Evolutionary conservation across 2,797 vertebrate species (phyloP).

Genomic region (Microcaecilia unicolor): DNA sequence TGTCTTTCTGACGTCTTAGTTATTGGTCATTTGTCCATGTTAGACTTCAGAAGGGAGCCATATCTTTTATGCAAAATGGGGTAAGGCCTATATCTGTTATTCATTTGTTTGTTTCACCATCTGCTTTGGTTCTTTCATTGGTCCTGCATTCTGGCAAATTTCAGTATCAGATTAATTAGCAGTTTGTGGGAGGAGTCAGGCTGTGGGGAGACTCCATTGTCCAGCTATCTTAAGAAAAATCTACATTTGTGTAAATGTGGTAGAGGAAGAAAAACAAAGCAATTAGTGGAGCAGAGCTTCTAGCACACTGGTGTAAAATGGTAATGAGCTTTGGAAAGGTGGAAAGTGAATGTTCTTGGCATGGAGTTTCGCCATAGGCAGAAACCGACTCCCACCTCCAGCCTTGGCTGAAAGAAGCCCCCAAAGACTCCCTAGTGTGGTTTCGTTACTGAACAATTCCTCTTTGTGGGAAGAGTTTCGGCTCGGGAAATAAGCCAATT

Average conservation of each 20-base stretch:
- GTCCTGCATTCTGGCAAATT: conserved; percentile 20
- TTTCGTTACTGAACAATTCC: conserved; percentile 53
- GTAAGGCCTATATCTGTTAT: too few relatives aligned
- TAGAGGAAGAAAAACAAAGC: conserved; percentile 27
- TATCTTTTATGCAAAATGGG: too few relatives aligned
- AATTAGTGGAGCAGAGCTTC: conserved; percentile 35
- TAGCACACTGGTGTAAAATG: conserved; percentile 43
- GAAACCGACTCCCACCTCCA: too few relatives aligned
- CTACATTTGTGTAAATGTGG: conserved; percentile 42
- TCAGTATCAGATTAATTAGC: conserved; percentile 32
- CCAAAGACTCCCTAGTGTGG: conserved; percentile 24
- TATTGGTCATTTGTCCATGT: not conserved
- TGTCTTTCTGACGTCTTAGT: too few relatives aligned
- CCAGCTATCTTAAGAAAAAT: conserved; percentile 34
- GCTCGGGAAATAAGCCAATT: conserved; percentile 52
- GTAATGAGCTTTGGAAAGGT: conserved; percentile 47
- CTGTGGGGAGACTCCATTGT: conserved; percentile 38
- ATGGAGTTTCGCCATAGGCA: too few relatives aligned
- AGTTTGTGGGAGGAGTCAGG: conserved; percentile 16
- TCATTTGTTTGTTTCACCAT: not conserved
- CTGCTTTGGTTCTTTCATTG: conserved; percentile 6
- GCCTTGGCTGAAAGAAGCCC: too few relatives aligned
- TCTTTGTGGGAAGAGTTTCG: conserved; percentile 36
- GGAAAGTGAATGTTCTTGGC: too few relatives aligned
- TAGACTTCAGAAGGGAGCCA: too few relatives aligned